Conservation (phyloP, 2,797 vertebrate genomes). For the Hippocampus kuda region DNA sequence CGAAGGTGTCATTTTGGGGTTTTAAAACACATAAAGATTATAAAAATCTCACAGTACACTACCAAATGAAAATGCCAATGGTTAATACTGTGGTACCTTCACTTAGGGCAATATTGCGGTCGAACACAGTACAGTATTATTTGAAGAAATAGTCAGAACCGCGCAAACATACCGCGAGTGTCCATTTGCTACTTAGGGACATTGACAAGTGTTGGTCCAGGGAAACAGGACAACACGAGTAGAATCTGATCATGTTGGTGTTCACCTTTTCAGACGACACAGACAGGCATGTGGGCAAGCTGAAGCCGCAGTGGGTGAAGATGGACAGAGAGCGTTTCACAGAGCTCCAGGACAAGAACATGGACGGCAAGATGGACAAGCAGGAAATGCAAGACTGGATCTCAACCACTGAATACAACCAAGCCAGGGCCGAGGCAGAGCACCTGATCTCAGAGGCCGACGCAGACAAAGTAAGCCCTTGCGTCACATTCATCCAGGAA, state of each 20-base stretch:
- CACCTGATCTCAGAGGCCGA: conserved; percentile 94
- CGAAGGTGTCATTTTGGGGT: background rate
- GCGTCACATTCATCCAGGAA: background rate
- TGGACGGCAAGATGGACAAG: conserved; percentile 92
- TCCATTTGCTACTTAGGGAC: too few species aligned
- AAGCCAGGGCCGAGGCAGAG: conserved; percentile 89
- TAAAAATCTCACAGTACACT: too few species aligned
- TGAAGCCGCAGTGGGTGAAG: conserved; percentile 93
- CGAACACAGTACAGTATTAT: too few species aligned
- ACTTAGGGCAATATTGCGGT: too few species aligned
- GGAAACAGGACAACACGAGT: background rate
- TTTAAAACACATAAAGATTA: too few species aligned
- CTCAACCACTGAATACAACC: conserved; percentile 88
- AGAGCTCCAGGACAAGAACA: conserved; percentile 93
- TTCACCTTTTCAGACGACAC: conserved; percentile 75
- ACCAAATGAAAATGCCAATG: too few species aligned
- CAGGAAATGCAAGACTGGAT: conserved; percentile 97
- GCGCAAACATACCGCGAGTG: too few species aligned
- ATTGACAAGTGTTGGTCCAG: too few species aligned
- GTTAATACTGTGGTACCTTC: too few species aligned
- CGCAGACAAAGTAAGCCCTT: conserved; percentile 73
- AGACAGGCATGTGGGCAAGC: conserved; percentile 86
- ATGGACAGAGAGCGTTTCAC: conserved; percentile 86
- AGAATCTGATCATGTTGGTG: background rate
- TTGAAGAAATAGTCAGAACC: too few species aligned